Evolutionary conservation across 2,113 vertebrate species (phyloP).

Genomic region (Eurypyga helias): DNA sequence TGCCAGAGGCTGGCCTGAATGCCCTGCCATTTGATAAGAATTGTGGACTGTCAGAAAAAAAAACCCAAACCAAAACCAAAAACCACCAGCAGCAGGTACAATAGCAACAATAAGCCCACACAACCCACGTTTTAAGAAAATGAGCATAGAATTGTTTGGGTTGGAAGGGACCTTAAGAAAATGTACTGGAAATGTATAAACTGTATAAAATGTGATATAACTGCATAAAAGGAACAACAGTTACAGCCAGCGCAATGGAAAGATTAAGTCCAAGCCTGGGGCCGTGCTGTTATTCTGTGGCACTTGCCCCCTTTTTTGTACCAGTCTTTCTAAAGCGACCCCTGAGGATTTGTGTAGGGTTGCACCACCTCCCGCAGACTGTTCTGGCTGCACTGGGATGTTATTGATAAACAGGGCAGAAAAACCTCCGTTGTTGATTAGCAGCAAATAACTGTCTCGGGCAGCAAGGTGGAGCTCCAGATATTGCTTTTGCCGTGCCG

Average conservation of each 20-base stretch:
- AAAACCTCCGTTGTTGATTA: not conserved
- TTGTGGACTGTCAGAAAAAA: not conserved
- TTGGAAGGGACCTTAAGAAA: too few relatives aligned
- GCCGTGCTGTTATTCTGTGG: not conserved
- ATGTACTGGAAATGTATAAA: not conserved
- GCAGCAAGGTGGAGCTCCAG: conserved; percentile 31
- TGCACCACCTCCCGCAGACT: not conserved
- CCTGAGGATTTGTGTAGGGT: not conserved
- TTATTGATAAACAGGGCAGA: not conserved
- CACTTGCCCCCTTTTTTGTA: fast-evolving
- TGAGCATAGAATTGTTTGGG: too few relatives aligned
- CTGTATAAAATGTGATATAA: fast-evolving
- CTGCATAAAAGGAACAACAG: not conserved
- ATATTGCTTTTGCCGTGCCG: fast-evolving
- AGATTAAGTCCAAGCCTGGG: not conserved
- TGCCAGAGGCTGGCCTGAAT: not conserved
- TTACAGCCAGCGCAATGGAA: not conserved
- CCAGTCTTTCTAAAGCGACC: not conserved
- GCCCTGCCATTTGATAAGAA: not conserved
- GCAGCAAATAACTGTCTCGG: not conserved
- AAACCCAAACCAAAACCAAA: fast-evolving
- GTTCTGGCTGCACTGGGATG: not conserved
- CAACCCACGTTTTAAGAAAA: not conserved
- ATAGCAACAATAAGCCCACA: not conserved
- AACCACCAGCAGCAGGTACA: not conserved